Percentiles rank a stretch among this genome's conserved stretches.
Conservation (phyloP, 2,113 vertebrate species). For the Acanthochromis polyacanthus region DNA sequence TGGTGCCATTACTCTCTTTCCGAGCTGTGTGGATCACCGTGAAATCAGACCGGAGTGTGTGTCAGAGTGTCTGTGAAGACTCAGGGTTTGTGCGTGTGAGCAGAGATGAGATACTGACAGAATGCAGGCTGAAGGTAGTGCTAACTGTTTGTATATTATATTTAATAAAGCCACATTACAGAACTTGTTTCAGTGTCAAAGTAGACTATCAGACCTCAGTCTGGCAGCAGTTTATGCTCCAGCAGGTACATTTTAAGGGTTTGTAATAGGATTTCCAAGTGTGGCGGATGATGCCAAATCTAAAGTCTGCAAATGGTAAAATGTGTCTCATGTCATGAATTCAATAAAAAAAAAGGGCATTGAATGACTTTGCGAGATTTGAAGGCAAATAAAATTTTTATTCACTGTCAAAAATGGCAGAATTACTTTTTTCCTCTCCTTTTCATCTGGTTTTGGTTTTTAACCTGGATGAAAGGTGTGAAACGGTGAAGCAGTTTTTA, state of each 20-base stretch:
- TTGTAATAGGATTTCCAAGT: background rate
- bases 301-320: conserved; percentile 17
- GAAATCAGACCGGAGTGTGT: conserved; percentile 16
- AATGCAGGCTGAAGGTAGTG: background rate
- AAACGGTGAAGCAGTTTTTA: background rate
- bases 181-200: conserved; percentile 3
- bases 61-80: conserved; percentile 10
- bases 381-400: background rate
- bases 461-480: background rate
- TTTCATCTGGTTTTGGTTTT: background rate
- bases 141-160: conserved; percentile 13
- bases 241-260: background rate
- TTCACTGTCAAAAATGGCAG: background rate
- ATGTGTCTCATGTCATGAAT: background rate
- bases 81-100: conserved; percentile 11
- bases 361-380: background rate
- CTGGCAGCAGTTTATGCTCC: background rate
- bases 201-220: conserved; percentile 3
- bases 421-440: too few relatives aligned
- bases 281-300: background rate
- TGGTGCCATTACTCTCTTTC: conserved; percentile 37
- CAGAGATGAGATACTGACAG: background rate
- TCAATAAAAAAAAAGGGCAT: conserved; percentile 22
- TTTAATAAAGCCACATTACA: background rate
- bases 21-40: conserved; percentile 6